phyloP scores from a whole-genome alignment of 2,797 vertebrate species.

The Microctenopoma stevenorrisi region DNA sequence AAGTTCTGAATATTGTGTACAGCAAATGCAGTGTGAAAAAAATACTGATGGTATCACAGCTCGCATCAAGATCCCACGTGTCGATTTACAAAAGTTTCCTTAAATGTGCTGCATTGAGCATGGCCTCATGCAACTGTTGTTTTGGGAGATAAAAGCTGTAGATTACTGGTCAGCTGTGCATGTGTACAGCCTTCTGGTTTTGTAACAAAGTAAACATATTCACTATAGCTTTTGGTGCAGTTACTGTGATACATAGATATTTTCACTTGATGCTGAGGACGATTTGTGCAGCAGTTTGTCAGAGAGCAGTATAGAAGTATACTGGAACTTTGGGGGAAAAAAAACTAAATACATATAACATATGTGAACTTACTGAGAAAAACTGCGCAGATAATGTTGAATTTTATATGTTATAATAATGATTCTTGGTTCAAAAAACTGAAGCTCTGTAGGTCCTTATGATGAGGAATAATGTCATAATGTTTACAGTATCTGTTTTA shows the following conservation, averaged over 20 bases:
- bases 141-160: conserved; percentile 35
- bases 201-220: conserved; percentile 3
- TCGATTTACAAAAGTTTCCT: conserved; percentile 23
- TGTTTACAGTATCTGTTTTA: conserved; percentile 53
- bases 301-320: background rate
- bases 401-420: background rate
- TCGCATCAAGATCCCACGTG: conserved; percentile 58
- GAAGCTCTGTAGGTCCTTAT: conserved; percentile 11
- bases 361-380: background rate
- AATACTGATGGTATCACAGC: conserved; percentile 37
- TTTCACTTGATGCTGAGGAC: background rate
- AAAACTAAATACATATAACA: background rate
- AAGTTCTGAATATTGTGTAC: background rate
- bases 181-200: conserved; percentile 10
- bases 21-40: conserved; percentile 30
- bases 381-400: background rate
- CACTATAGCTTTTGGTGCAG: background rate
- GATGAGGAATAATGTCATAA: conserved; percentile 27
- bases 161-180: conserved; percentile 42
- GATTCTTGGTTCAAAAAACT: conserved; percentile 14
- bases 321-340: background rate
- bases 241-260: background rate
- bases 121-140: conserved; percentile 58
- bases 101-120: conserved; percentile 54
- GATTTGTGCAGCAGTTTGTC: background rate